Percentiles rank a stretch among this genome's conserved stretches.
These are phyloP conservation scores for Illadopsis cleaveri DNA, from an alignment of 2,113 vertebrate species.

Conservation along the genomic window DNA sequence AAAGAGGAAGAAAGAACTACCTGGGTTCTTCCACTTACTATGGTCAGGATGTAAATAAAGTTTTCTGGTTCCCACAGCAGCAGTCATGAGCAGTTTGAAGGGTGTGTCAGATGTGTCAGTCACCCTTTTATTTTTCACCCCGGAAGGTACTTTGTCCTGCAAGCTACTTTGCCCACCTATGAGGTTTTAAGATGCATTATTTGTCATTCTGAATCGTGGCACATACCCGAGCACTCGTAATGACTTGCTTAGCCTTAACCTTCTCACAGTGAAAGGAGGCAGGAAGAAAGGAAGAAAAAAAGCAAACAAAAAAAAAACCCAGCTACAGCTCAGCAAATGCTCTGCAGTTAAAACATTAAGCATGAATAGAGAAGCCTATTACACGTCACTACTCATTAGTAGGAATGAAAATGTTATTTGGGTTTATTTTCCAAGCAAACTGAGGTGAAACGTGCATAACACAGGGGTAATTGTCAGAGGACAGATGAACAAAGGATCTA, in stretches of 20 bases:
- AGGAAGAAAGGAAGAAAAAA: not conserved
- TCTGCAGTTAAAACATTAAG: constrained; percentile 26
- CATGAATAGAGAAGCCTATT: constrained; percentile 12
- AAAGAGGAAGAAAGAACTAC: not conserved
- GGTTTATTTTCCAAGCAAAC: constrained; percentile 31
- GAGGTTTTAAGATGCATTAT: not conserved
- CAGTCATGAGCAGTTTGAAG: not conserved
- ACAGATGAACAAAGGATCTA: not conserved
- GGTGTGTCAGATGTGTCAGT: not conserved
- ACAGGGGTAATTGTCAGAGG: not conserved
- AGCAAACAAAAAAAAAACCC: not conserved
- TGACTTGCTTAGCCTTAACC: not conserved
- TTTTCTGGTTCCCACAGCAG: not conserved
- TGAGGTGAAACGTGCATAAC: not conserved
- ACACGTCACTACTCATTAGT: constrained; percentile 61
- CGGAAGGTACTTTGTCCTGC: no score
- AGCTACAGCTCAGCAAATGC: not conserved
- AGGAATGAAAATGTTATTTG: constrained; percentile 20
- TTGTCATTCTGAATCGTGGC: not conserved
- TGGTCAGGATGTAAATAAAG: not conserved
- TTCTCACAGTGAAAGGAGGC: not conserved
- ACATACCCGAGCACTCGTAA: not conserved
- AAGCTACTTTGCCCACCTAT: not conserved
- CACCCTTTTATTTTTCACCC: not conserved
- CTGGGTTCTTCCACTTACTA: not conserved